Evolutionary conservation across 1,140 invertebrate species (phyloP).

Genomic region (Tetranychus urticae): DNA sequence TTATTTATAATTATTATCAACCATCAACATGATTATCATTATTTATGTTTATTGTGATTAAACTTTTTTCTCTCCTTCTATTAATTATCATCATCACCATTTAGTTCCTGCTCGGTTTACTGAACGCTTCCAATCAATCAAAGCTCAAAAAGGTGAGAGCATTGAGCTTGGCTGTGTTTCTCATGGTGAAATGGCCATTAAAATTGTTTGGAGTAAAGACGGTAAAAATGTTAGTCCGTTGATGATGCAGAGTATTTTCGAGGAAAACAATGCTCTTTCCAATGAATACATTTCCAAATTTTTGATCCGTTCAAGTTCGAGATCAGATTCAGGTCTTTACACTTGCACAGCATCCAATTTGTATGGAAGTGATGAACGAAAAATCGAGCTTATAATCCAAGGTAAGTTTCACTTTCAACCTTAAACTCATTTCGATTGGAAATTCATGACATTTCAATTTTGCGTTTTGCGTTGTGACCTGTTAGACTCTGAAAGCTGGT

Average conservation of each 20-base stretch:
- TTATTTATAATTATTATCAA: no score
- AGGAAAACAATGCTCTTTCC: neutral
- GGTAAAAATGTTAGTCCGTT: constrained; percentile 27
- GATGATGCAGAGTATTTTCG: neutral
- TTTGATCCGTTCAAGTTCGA: constrained; percentile 16
- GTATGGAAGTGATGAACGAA: constrained; percentile 14
- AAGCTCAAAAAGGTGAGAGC: constrained; percentile 16
- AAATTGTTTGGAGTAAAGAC: constrained; percentile 51
- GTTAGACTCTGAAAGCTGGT: no score
- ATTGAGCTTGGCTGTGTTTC: constrained; percentile 22
- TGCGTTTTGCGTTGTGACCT: no score
- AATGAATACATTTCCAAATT: constrained; percentile 12
- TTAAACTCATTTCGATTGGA: no score
- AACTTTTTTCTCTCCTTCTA: neutral
- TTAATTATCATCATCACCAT: neutral
- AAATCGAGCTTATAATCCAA: neutral
- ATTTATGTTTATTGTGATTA: no score
- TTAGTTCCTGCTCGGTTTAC: neutral
- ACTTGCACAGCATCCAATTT: constrained; percentile 21
- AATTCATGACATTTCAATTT: no score
- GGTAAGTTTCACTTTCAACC: neutral
- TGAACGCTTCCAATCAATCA: neutral
- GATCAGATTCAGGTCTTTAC: constrained; percentile 22
- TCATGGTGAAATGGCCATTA: constrained; percentile 35
- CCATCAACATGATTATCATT: no score